Base-by-base conservation (phyloP, 2,888 invertebrate species). In the Coenonympha arcania region DNA sequence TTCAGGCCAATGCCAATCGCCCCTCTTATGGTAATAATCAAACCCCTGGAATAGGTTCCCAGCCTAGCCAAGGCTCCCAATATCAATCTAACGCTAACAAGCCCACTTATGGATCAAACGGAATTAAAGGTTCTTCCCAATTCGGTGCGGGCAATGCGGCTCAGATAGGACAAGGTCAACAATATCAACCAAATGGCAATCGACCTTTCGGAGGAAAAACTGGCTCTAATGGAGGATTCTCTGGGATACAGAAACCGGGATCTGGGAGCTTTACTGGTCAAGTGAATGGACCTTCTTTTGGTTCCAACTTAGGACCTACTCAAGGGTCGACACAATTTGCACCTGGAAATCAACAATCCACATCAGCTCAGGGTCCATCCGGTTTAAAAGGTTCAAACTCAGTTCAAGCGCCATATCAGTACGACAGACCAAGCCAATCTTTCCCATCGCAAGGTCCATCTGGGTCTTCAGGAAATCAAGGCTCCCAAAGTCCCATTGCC, bases 401-500 rank as follows among this genome's bases (percentile, higher is more conserved):
- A 34, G 22, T 34, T 28, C 55, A 55, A 43, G 54, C 52, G 1
- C 58, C 54, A 3, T 58, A 60, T 18, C 49, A 55, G 13, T 60
- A 57, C 31, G 39, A 57, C 19, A 46, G 48, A 11, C 59, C 59
- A 9, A 37, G 48, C 2, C 50, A 48, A 41, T 20, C 43, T 3
- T 50, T 52, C 20, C 48, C 37, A 18, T 13, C 50, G 50, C 46
- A 11, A n/a, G 46, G 43, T 24, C 15, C 39, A 9, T n/a, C n/a
- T n/a, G 15, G 24, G 2, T 36, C 36, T 19, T 11, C n/a, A 36
- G 20, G 36, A 6, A 19, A 6, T 13, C 13, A 20, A 5, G 37
- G 22, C 6, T 8, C 53, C 47, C 30, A 58, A 52, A 20, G 33
- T 19, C 20, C 43, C 5, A 37, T 39, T 37, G 48, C 49, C 39